Evolutionary conservation across 2,113 vertebrate genomes (phyloP).

Genomic region (Xiphophorus hellerii): DNA sequence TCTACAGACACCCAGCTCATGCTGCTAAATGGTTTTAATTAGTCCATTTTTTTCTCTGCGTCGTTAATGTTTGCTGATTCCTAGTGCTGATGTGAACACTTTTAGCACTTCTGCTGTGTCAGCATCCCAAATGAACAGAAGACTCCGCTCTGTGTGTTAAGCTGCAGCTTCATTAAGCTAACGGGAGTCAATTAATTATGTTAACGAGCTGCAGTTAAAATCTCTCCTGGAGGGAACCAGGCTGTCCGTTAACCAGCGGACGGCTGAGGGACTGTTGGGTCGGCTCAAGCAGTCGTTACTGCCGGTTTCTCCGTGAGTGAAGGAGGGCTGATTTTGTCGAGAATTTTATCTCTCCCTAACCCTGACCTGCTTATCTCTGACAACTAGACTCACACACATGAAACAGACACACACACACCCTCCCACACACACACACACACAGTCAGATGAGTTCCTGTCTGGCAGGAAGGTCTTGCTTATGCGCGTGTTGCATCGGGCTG

Average conservation of each 20-base stretch:
- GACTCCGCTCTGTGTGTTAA: conserved; percentile 43
- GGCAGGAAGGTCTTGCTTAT: conserved; percentile 20
- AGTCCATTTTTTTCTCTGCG: not conserved
- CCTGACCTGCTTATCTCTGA: conserved; percentile 64
- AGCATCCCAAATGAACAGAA: conserved; percentile 12
- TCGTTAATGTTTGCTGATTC: not conserved
- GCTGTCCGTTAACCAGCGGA: conserved; percentile 42
- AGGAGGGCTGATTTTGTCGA: conserved; percentile 24
- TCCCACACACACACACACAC: not conserved
- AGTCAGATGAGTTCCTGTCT: conserved; percentile 35
- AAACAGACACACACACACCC: conserved; percentile 1
- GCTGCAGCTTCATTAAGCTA: conserved; percentile 61
- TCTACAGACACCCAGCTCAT: not conserved
- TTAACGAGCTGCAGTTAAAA: conserved; percentile 48
- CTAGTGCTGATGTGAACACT: not conserved
- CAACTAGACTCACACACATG: conserved; percentile 3
- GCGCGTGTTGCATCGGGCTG: conserved; percentile 46
- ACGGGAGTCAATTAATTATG: conserved; percentile 61
- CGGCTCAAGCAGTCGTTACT: conserved; percentile 34
- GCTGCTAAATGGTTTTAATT: too few species aligned
- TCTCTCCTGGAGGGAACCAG: conserved; percentile 55
- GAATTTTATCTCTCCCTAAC: conserved; percentile 58
- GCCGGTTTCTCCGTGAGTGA: conserved; percentile 14
- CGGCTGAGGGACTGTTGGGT: conserved; percentile 11
- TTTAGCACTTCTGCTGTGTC: conserved; percentile 1